Base-by-base conservation (phyloP, 2,113 vertebrate genomes). In the Crocuta crocuta region DNA sequence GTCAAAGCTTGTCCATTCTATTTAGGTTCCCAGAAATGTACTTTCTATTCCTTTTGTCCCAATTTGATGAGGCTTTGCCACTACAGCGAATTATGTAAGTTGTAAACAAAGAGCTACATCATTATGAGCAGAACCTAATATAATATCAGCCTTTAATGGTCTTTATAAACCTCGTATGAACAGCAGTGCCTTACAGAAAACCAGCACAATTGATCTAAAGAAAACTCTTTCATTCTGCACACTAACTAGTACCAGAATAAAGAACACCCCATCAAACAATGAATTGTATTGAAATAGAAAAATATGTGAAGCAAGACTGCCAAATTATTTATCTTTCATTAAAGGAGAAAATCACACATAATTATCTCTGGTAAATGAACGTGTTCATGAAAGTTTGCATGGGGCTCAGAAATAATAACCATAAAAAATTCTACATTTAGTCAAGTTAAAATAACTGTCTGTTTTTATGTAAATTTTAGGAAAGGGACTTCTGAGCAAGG, bases 321-420 rank as follows among this genome's bases (percentile, higher is more conserved):
- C 98, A 98, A 98, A 98, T 98, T 98, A 98, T 98, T 98, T 98
- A 97, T 98, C 95, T 98, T 98, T 98, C 96, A 98, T 97, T 97
- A 97, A 95, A 81, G 50, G 88, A 98, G 96, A 98, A 99, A 98
- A 99, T 98, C 97, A 98, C 84, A 98, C 76, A 43, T 97, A 98
- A 98, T 99, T 99, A 98, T 98, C 95, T 96, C 86, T 97, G 68
- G 68, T 98, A 96, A 98, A 98, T 98, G 98, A 98, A 58, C 76
- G 93, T 89, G 97, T 97, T 98, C 98, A 45, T 92, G 78, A 91
- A 98, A 98, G 82, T 94, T 98, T 97, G 88, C 97, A 96, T 35
- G 87, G 83, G 93, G 65, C 9, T 98, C 89, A 93, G 78, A 95
- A 98, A 97, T 96, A 97, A 97, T 97, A 97, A 97, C 95, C 63